Evolutionary conservation across 2,888 invertebrate species (phyloP), one percentile per base, ranked within the genome.

Genomic region (Sesia bembeciformis): DNA sequence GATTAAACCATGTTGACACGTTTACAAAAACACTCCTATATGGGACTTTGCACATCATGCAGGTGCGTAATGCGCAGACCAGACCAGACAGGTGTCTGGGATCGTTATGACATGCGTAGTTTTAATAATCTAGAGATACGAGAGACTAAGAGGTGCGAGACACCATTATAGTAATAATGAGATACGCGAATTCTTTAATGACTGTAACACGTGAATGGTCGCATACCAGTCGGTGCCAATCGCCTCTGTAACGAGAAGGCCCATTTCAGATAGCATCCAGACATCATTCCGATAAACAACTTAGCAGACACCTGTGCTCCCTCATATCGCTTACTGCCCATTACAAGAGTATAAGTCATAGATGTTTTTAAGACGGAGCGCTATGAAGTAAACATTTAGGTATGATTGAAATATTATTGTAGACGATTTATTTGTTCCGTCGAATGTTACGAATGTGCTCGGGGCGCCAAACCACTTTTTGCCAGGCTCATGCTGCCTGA

Each of bases 381-480:
- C 7, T 7, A 8, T 7, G 3, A 8, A n/a, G 46, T 1, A 4
- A 5, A 8, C 8, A 46, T 46, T 46, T 46, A n/a, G 23, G 23
- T 46, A 8, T 3, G 23, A 46, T n/a, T 23, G 23, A 46, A 8
- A 5, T 46, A 8, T 46, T 46, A 46, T 8, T 43, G 43, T 43
- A 4, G 43, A 43, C 43, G 43, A n/a, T 76, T 78, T 79, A 83
- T 83, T 69, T 70, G 68, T 74, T 71, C 67, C 63, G 72, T 62
- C 67, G 55, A 66, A 65, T 67, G 65, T 61, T 63, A 72, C 72
- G 73, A 76, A 77, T 80, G 71, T 76, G 75, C 65, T 74, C 62
- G 63, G 67, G 74, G 71, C 79, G 76, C 74, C 76, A 71, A 78
- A 76, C 77, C 63, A 67, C 78, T 81, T 84, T 79, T 81, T 78